Evolutionary conservation across 2,797 vertebrate genomes (phyloP), one percentile per base, ranked within the genome.

Genomic region (Parambassis ranga): DNA sequence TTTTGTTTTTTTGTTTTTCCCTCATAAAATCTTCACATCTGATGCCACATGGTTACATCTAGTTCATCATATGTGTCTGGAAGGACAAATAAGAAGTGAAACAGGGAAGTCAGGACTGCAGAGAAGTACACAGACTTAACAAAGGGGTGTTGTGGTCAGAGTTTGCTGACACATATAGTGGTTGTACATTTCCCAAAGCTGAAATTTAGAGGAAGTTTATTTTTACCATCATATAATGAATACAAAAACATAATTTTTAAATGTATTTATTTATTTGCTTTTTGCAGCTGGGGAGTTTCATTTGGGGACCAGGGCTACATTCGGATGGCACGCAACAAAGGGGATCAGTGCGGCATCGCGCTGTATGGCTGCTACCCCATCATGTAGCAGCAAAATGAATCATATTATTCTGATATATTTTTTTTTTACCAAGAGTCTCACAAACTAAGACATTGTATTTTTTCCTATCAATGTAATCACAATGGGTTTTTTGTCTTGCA

Each of bases 301-400:
- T 98, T 94, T 1, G 96, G 96, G 7, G 94, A 96, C 0, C 0
- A 68, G 11, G 96, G 97, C 15, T 98, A 93, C 64, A 89, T 99
- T 82, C 91, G 88, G 19, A 97, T 99, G 86, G 44, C 88, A 0
- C 93, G 96, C 57, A 96, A 98, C 71, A 89, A 88, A 9, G 61
- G 52, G 1, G 86, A 98, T 81, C 93, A 92, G 58, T 98, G 96
- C 11, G 95, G 95, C 23, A 95, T 98, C 46, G 93, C 95, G 28
- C 76, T 1, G 24, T 93, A 74, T 0, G 3, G 37, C 26, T 91
- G 83, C 1, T 97, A 94, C 15, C 96, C 96, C 0, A 37, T 88
- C 10, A 92, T 96, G 36, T 96, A 90, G 81, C 66, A 1, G 10
- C 3, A 39, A 11, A 18, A 0, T 6, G 2, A 10, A 28, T n/a